phyloP scores from a whole-genome alignment of 2,113 vertebrate genomes.

The Elachura formosa region DNA sequence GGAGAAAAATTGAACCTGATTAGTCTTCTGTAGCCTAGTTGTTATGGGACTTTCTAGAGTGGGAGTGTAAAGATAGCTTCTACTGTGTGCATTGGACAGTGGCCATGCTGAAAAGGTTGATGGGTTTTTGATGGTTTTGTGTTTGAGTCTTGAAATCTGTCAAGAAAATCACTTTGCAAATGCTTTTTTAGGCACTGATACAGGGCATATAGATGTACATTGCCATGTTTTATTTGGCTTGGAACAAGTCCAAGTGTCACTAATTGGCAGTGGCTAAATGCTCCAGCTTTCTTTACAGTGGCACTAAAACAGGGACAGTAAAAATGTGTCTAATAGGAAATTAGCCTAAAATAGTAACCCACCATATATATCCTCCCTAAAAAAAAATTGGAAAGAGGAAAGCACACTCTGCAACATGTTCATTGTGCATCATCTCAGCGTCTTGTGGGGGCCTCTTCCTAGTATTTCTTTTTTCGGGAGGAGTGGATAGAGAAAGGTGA shows the following conservation, averaged over 20 bases:
- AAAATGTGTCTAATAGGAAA: not conserved
- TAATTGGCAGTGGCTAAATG: not conserved
- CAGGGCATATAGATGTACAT: not conserved
- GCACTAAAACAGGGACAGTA: not conserved
- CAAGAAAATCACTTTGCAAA: not conserved
- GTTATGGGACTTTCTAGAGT: not conserved
- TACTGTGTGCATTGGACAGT: not conserved
- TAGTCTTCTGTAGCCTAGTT: not conserved
- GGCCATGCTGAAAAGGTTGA: not conserved
- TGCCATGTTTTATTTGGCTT: not conserved
- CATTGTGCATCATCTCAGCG: not conserved
- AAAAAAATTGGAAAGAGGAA: not conserved
- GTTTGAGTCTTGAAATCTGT: not conserved
- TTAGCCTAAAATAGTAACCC: not conserved
- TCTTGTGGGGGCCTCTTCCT: not conserved
- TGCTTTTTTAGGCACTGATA: not conserved
- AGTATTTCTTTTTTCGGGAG: not conserved
- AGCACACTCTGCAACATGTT: not conserved
- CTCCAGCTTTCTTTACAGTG: not conserved
- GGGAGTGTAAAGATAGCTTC: not conserved
- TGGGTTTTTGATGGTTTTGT: not conserved
- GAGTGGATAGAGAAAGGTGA: not conserved
- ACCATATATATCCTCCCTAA: not conserved
- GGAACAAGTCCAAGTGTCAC: not conserved
- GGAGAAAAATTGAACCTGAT: not conserved